Conservation (phyloP, 1,140 invertebrate species). For the Harlomillsia oculata region DNA sequence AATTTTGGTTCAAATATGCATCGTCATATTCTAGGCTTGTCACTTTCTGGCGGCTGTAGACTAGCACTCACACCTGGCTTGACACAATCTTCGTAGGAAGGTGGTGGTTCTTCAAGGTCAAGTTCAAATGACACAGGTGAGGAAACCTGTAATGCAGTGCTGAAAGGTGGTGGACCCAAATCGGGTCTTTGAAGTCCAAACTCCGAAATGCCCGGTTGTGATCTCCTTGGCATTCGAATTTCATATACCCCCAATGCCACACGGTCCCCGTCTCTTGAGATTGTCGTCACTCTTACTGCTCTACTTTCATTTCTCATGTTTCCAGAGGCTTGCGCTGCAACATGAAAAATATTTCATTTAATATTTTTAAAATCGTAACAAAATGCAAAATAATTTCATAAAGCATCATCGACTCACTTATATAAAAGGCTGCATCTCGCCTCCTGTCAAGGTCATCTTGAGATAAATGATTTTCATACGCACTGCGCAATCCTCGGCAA, state of each 20-base stretch:
- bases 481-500: too few species aligned
- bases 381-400: too few species aligned
- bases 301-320: constrained; percentile 17
- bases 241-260: constrained; percentile 23
- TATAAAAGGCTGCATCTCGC: too few species aligned
- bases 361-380: not conserved
- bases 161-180: constrained; percentile 1
- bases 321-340: constrained; percentile 19
- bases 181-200: not conserved
- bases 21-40: too few species aligned
- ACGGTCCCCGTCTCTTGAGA: constrained; percentile 9
- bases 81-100: constrained; percentile 13
- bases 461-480: too few species aligned
- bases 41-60: not conserved
- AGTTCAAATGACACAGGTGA: constrained; percentile 3
- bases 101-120: constrained; percentile 11
- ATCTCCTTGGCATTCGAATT: constrained; percentile 18
- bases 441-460: too few species aligned
- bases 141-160: constrained; percentile 4
- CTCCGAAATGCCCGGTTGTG: not conserved
- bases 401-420: too few species aligned
- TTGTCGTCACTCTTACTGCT: constrained; percentile 22
- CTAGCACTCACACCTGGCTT: not conserved
- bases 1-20: too few species aligned
- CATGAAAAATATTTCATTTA: not conserved